A percentile compares a stretch with the other conserved stretches of the same genome.
These are phyloP conservation scores for Antedon mediterranea DNA, from an alignment of 53 echinoderm and acorn worm genomes.

Conservation along the genomic window DNA sequence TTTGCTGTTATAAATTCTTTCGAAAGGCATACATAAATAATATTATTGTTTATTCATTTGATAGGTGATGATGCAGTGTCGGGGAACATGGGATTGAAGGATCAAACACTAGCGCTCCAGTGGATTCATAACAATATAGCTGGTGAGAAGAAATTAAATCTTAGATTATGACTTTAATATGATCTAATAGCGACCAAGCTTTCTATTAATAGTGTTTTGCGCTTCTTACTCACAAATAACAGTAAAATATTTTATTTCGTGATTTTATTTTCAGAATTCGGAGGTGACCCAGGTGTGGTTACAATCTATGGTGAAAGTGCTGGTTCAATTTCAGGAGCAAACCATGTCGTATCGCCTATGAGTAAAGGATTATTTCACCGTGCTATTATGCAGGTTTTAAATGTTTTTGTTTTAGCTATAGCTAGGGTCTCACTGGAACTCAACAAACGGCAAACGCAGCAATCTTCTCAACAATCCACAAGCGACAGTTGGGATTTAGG, in stretches of 20 bases:
- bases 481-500: too few species aligned
- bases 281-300: background rate
- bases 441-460: too few species aligned
- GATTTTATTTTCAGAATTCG: background rate
- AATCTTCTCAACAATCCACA: too few species aligned
- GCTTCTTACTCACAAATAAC: too few species aligned
- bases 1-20: too few species aligned
- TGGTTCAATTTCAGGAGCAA: background rate
- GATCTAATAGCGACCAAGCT: too few species aligned
- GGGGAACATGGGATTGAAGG: constrained; percentile 26
- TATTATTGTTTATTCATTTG: background rate
- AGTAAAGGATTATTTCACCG: background rate
- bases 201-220: too few species aligned
- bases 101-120: constrained; percentile 18
- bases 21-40: background rate
- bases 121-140: constrained; percentile 29
- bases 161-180: too few species aligned
- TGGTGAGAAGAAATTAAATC: constrained; percentile 12
- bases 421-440: too few species aligned
- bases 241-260: too few species aligned
- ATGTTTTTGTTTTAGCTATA: too few species aligned
- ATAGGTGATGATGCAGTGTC: constrained; percentile 29
- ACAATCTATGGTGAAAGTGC: background rate
- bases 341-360: background rate
- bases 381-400: background rate